Evolutionary conservation across 2,888 invertebrate species (phyloP).

Genomic region (Phyllotreta cruciferae): DNA sequence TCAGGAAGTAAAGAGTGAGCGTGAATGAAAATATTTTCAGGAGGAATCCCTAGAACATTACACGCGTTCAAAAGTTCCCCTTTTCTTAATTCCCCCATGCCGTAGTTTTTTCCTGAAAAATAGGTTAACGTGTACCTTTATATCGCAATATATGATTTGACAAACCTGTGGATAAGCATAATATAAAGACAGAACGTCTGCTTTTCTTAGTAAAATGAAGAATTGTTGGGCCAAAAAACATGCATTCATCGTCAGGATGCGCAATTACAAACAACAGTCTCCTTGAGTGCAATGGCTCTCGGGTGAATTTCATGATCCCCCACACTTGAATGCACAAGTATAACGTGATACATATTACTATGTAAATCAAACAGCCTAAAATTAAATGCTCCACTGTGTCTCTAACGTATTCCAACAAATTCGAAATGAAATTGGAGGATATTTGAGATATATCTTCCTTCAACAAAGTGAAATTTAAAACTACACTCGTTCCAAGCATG

Average conservation of each 20-base stretch:
- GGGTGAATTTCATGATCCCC: slow-evolving; percentile 62
- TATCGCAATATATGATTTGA: slow-evolving; percentile 9
- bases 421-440: slow-evolving; percentile 31
- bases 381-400: slow-evolving; percentile 65
- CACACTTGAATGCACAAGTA: slow-evolving; percentile 57
- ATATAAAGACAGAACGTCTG: slow-evolving; percentile 75
- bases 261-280: slow-evolving; percentile 85
- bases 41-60: slow-evolving; percentile 77
- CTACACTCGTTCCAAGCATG: slow-evolving; percentile 48
- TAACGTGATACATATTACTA: slow-evolving; percentile 63
- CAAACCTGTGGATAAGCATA: slow-evolving; percentile 86
- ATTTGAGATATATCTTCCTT: slow-evolving; percentile 37
- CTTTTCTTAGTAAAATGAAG: slow-evolving; percentile 70
- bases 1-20: slow-evolving; percentile 79
- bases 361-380: slow-evolving; percentile 62
- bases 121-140: slow-evolving; percentile 3
- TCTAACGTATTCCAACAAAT: slow-evolving; percentile 58
- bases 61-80: slow-evolving; percentile 86
- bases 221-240: slow-evolving; percentile 97
- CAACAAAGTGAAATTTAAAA: slow-evolving; percentile 31
- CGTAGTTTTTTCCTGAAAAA: slow-evolving; percentile 57
- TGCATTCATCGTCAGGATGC: slow-evolving; percentile 98
- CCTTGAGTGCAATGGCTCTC: slow-evolving; percentile 63
- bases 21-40: slow-evolving; percentile 75
- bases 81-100: slow-evolving; percentile 66